Base-by-base conservation (phyloP, 1,140 invertebrate species). In the Lepidurus couesii region DNA sequence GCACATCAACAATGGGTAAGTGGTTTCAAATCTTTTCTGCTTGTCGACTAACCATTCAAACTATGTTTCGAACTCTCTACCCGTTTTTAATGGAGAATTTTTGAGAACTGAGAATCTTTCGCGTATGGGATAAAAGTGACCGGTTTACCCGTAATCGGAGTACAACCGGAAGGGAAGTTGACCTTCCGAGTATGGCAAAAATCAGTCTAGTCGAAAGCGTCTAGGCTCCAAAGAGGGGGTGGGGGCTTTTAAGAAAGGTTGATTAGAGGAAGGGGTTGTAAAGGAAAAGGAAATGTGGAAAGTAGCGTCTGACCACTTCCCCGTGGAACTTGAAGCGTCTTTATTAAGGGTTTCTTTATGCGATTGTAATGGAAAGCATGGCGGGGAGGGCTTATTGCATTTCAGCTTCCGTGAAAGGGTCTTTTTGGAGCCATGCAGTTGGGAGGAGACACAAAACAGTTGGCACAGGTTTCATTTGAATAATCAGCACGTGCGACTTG, bases 291-390 rank as follows among this genome's bases (percentile, higher is more conserved):
- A 34, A 34, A 34, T 34, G 34, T 65, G 16, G 16, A n/a, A 21
- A 65, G n/a, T 65, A 65, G 21, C 6, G 53, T 65, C 53, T n/a
- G 21, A 65, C 53, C 53, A 65, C 53, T 65, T 65, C 53, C 53
- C 16, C 1, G 13, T 13, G 53, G 53, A 65, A 65, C 53, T 65
- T 65, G 53, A 65, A 65, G 9, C 53, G 8, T 34, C 53, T 65
- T 65, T 65, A 65, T 65, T 65, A 65, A 65, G 53, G 53, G 53
- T 65, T 65, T 65, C 53, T 65, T 65, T 65, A 65, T 65, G 53
- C 21, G 21, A 65, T 65, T 65, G 53, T 65, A 65, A 65, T 65
- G 53, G 13, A 9, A 65, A 65, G 53, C 16, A 21, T n/a, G 53
- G 6, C n/a, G 21, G 34, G 34, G 34, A 34, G 34, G 34, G 34